Percentiles rank a stretch among this genome's conserved stretches.
phyloP scores from a whole-genome alignment of 2,797 vertebrate species.

The Chaetophractus vellerosus region DNA sequence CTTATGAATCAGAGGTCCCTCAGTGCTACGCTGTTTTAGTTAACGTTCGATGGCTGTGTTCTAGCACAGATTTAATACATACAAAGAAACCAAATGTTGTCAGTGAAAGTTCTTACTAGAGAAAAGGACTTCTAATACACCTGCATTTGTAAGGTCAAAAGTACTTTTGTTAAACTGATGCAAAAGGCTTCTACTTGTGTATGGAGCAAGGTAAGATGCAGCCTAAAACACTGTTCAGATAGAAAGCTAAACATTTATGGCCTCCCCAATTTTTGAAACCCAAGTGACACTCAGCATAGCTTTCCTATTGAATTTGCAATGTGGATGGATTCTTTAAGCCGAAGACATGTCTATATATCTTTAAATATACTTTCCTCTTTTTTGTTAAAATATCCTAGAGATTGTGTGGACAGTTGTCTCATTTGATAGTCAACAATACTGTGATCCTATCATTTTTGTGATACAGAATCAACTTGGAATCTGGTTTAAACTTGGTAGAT shows the following conservation, averaged over 20 bases:
- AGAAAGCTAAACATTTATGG: conserved; percentile 77
- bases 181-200: background rate
- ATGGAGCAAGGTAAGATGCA: conserved; percentile 66
- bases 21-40: conserved; percentile 79
- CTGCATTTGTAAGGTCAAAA: conserved; percentile 63
- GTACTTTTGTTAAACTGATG: conserved; percentile 78
- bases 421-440: background rate
- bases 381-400: background rate
- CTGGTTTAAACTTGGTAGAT: no score
- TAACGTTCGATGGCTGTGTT: conserved; percentile 68
- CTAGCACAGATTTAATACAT: conserved; percentile 81
- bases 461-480: conserved; percentile 20
- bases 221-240: conserved; percentile 63
- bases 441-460: background rate
- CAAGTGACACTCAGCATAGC: conserved; percentile 76
- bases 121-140: conserved; percentile 37
- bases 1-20: conserved; percentile 75
- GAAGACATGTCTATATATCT: background rate
- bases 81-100: conserved; percentile 75
- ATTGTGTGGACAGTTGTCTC: background rate
- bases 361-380: background rate
- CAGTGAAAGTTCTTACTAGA: conserved; percentile 66
- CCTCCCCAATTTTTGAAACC: conserved; percentile 80
- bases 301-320: conserved; percentile 69
- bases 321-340: conserved; percentile 56